Conservation (phyloP, 2,888 invertebrate species). For the Graphium colonna region DNA sequence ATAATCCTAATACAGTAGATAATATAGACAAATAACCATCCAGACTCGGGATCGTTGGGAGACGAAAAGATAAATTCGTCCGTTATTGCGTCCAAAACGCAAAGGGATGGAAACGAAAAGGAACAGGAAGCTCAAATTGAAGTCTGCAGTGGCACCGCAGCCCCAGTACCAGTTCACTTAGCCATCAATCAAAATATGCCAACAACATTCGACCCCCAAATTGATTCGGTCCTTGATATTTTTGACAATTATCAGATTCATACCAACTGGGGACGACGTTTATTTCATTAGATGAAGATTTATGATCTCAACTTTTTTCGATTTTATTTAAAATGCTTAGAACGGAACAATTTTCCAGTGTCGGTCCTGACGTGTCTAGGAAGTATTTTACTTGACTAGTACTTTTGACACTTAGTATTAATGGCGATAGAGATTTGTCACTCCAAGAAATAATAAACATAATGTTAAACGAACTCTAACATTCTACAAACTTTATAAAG, state of each 20-base stretch:
- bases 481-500: too few species aligned
- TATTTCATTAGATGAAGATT: background rate
- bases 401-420: too few species aligned
- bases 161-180: slow-evolving; percentile 49
- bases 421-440: too few species aligned
- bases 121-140: slow-evolving; percentile 58
- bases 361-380: too few species aligned
- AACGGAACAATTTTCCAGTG: too few species aligned
- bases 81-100: slow-evolving; percentile 52
- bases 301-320: too few species aligned
- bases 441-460: too few species aligned
- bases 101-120: slow-evolving; percentile 58
- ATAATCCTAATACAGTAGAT: too few species aligned
- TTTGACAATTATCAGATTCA: slow-evolving; percentile 1
- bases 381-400: too few species aligned
- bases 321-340: too few species aligned
- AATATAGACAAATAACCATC: background rate
- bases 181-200: slow-evolving; percentile 60
- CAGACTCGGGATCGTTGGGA: slow-evolving; percentile 37
- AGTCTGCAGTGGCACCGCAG: slow-evolving; percentile 58
- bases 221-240: slow-evolving; percentile 22
- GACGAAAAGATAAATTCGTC: slow-evolving; percentile 59
- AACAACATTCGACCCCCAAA: slow-evolving; percentile 39
- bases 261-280: background rate
- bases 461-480: too few species aligned